phyloP scores from a whole-genome alignment of 2,797 vertebrate genomes.

The Sebastes minor region DNA sequence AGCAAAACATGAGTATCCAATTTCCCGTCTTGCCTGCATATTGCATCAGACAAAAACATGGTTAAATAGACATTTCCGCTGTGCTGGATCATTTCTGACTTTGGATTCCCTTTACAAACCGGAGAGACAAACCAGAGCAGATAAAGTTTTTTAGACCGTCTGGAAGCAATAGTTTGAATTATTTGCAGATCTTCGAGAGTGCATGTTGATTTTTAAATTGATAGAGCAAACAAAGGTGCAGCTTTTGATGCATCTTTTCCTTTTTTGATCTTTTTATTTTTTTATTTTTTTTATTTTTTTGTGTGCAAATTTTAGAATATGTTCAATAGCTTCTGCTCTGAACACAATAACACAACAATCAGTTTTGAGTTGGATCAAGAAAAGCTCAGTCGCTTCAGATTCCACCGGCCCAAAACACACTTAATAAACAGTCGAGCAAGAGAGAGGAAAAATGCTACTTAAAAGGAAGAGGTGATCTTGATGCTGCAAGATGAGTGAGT shows the following conservation, averaged over 20 bases:
- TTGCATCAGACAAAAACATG: slow-evolving; percentile 83
- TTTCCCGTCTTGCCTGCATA: slow-evolving; percentile 79
- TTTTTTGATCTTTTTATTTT: slow-evolving; percentile 47
- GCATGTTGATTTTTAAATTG: slow-evolving; percentile 29
- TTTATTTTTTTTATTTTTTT: slow-evolving; percentile 12
- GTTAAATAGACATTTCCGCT: slow-evolving; percentile 77
- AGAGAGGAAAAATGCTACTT: slow-evolving; percentile 78
- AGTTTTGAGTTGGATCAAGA: slow-evolving; percentile 69
- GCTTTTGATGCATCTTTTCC: slow-evolving; percentile 64
- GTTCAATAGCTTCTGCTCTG: slow-evolving; percentile 76
- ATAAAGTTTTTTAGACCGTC: slow-evolving; percentile 5
- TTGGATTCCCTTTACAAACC: slow-evolving; percentile 50
- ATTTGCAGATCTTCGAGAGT: slow-evolving; percentile 18
- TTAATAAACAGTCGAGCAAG: slow-evolving; percentile 57
- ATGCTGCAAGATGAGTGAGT: not conserved
- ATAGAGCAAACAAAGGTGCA: slow-evolving; percentile 24
- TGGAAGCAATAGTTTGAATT: slow-evolving; percentile 24
- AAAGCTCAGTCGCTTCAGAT: slow-evolving; percentile 68
- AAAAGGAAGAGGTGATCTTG: slow-evolving; percentile 70
- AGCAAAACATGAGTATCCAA: slow-evolving; percentile 72
- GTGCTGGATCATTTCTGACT: slow-evolving; percentile 54
- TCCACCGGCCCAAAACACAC: slow-evolving; percentile 78
- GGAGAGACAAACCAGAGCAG: slow-evolving; percentile 22
- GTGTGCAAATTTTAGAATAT: slow-evolving; percentile 74
- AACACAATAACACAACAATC: slow-evolving; percentile 62